Evolutionary conservation across 2,797 vertebrate genomes (phyloP).

Genomic region (Columba guinea): DNA sequence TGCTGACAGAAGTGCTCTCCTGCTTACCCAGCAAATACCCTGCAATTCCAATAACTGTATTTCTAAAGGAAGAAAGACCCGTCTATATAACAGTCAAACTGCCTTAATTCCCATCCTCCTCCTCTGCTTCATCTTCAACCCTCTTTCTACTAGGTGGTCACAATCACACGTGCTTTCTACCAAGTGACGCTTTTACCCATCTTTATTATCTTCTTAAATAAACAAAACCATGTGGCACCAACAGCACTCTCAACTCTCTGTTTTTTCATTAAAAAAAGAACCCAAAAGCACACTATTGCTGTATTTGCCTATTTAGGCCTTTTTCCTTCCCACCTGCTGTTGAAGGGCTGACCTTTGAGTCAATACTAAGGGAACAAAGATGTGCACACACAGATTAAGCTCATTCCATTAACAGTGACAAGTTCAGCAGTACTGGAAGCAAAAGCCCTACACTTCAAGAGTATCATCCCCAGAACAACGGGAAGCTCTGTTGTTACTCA

Average conservation of each 20-base stretch:
- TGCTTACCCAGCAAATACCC: constrained; percentile 27
- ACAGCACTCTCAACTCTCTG: too few species aligned
- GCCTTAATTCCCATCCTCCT: neutral
- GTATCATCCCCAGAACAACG: neutral
- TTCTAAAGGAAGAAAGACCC: neutral
- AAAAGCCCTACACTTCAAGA: neutral
- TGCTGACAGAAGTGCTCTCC: constrained; percentile 14
- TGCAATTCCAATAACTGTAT: neutral
- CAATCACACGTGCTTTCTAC: neutral
- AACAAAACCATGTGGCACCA: neutral
- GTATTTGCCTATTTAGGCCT: neutral
- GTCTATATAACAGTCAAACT: neutral
- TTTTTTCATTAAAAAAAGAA: neutral
- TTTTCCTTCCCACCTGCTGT: rapidly evolving
- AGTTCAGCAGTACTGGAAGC: neutral
- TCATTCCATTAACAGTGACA: neutral
- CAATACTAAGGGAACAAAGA: neutral
- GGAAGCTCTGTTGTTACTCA: neutral
- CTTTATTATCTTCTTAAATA: neutral
- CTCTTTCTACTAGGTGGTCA: neutral
- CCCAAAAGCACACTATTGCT: neutral
- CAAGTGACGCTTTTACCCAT: neutral
- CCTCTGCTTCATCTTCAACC: neutral
- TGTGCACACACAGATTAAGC: neutral
- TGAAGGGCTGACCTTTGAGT: neutral